Evolutionary conservation across 2,888 invertebrate species (phyloP), one percentile per base, ranked within the genome.

Genomic region (Germaria angustata): DNA sequence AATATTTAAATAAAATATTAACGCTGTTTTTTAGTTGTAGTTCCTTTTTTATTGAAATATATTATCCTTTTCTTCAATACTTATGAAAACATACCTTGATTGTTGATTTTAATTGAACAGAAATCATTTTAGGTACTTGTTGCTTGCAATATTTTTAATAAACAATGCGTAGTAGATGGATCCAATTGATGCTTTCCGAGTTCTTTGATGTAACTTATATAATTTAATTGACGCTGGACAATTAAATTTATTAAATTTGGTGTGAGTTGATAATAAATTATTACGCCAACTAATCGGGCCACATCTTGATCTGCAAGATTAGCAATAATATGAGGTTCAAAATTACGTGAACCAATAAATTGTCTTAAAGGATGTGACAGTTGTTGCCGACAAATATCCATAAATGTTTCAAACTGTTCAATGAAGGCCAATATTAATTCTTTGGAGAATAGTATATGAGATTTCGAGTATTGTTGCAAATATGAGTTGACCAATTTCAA

Each of bases 401-500:
- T 86, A 39, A 86, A 85, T 20, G 86, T 71, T 80, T 87, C 88
- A 24, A 89, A 87, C 36, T 88, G 87, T 73, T 90, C 88, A 24
- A 88, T 85, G 79, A 89, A 87, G 68, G 91, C 88, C 46, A 88
- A 86, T n/a, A 91, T 85, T 3, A 91, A 87, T 83, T 91, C 91
- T 59, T 87, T 87, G 0, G 91, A 89, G 41, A 91, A 84, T 7
- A 91, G 84, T 8, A 87, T 85, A 86, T 87, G 87, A 65, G 90
- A 87, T 24, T 84, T 69, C 0, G 81, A 46, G 36, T 86, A 76
- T 5, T 79, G 65, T 4, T 85, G 46, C 77, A 89, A 85, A 80
- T 94, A 94, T 0, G 94, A 92, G 2, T 93, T 93, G 4, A 94
- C 92, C 0, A 95, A 92, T 88, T 95, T 96, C 55, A 96, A 92